Conservation (phyloP, 2,888 invertebrate species). For the Dynastes hyllus region DNA sequence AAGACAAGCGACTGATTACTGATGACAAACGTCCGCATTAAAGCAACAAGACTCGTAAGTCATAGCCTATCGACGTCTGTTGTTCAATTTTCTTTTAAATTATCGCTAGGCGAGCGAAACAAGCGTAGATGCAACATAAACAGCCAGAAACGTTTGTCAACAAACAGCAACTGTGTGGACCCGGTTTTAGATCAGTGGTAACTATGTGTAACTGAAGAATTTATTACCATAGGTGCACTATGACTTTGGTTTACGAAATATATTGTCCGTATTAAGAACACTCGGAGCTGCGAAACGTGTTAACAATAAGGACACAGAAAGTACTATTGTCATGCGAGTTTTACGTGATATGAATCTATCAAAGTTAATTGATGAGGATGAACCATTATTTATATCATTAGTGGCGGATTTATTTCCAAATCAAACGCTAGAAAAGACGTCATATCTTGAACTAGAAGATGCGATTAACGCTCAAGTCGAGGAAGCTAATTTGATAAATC, state of each 20-base stretch:
- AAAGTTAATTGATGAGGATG: slow-evolving; percentile 97
- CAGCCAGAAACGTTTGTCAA: too few species aligned
- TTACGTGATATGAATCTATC: slow-evolving; percentile 98
- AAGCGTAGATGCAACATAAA: too few species aligned
- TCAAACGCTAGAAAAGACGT: slow-evolving; percentile 93
- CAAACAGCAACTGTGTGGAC: too few species aligned
- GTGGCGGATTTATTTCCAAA: slow-evolving; percentile 97
- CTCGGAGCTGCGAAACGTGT: slow-evolving; percentile 93
- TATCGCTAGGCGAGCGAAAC: too few species aligned
- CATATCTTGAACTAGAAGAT: slow-evolving; percentile 90
- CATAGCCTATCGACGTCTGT: too few species aligned
- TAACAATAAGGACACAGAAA: slow-evolving; percentile 94
- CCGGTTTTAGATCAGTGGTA: neutral
- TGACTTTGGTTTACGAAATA: slow-evolving; percentile 96
- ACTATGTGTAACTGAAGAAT: neutral
- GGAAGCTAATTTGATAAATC: slow-evolving; percentile 86
- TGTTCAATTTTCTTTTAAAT: too few species aligned
- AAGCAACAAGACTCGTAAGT: too few species aligned
- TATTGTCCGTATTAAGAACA: slow-evolving; percentile 93
- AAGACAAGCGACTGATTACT: too few species aligned
- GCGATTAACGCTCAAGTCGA: slow-evolving; percentile 91
- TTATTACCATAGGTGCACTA: slow-evolving; percentile 85
- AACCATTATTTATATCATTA: slow-evolving; percentile 96
- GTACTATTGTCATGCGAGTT: slow-evolving; percentile 97
- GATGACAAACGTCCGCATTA: too few species aligned